A percentile compares a stretch with the other conserved stretches of the same genome.
Evolutionary conservation across 2,888 invertebrate genomes (phyloP).

Genomic region (Sylvicola cinctus): DNA sequence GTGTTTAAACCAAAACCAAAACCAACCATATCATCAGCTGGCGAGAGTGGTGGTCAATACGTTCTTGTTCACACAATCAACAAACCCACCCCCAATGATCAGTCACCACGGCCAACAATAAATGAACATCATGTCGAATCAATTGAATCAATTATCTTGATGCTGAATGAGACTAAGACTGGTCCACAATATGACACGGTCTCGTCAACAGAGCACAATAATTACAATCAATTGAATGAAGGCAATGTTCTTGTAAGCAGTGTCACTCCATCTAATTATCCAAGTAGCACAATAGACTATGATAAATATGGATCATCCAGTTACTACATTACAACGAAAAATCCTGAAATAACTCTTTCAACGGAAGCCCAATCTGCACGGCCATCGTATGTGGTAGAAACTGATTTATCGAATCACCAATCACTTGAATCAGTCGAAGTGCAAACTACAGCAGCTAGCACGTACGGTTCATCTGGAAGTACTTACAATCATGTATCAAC

Average conservation of each 20-base stretch:
- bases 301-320: constrained; percentile 7
- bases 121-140: constrained; percentile 25
- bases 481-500: constrained; percentile 4
- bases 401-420: constrained; percentile 3
- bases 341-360: constrained; percentile 9
- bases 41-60: constrained; percentile 26
- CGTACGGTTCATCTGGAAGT: background rate
- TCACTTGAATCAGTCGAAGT: constrained; percentile 9
- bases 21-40: constrained; percentile 14
- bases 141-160: constrained; percentile 38
- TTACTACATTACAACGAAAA: constrained; percentile 14
- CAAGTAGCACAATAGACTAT: constrained; percentile 1
- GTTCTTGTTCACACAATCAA: constrained; percentile 34
- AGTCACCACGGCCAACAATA: constrained; percentile 8
- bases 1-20: constrained; percentile 33
- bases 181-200: constrained; percentile 20
- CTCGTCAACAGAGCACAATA: constrained; percentile 6
- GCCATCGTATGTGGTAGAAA: constrained; percentile 4
- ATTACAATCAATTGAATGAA: constrained; percentile 14
- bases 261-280: no score
- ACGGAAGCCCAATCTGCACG: constrained; percentile 17
- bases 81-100: constrained; percentile 19
- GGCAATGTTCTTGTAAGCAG: no score
- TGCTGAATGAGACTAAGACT: constrained; percentile 32
- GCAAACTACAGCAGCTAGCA: constrained; percentile 5